Evolutionary conservation across 2,888 invertebrate species (phyloP).

Genomic region (Nipponacmea schrenckii): DNA sequence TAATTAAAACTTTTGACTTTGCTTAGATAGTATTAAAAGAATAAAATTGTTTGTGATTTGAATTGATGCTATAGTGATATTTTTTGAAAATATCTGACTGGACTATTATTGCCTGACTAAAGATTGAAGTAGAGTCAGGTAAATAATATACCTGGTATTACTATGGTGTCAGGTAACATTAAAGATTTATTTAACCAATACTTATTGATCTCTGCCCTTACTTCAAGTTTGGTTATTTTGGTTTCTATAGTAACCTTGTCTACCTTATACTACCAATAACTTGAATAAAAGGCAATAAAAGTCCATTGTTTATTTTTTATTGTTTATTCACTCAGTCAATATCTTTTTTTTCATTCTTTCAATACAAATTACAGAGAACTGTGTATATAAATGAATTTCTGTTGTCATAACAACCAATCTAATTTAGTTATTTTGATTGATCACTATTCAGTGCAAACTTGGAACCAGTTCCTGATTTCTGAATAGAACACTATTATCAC

Average conservation of each 20-base stretch:
- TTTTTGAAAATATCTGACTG: no score
- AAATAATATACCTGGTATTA: no score
- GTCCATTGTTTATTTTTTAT: slow-evolving; percentile 25
- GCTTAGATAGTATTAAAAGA: no score
- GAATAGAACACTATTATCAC: no score
- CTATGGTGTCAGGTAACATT: slow-evolving; percentile 25
- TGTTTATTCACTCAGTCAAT: background rate
- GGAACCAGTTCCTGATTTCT: no score
- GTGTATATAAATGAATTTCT: background rate
- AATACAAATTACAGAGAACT: background rate
- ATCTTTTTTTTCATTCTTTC: background rate
- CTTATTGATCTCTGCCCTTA: slow-evolving; percentile 39
- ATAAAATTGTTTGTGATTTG: no score
- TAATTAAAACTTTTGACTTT: no score
- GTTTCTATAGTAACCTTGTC: slow-evolving; percentile 29
- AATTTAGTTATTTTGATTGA: no score
- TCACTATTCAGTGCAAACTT: no score
- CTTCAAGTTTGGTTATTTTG: slow-evolving; percentile 27
- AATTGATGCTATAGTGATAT: no score
- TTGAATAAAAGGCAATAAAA: slow-evolving; percentile 18
- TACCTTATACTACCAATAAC: slow-evolving; percentile 25
- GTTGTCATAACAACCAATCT: background rate
- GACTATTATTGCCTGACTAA: no score
- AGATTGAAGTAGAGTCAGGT: no score
- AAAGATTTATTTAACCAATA: slow-evolving; percentile 54